Evolutionary conservation across 2,888 invertebrate genomes (phyloP), one percentile per base, ranked within the genome.

Genomic region (Synanthedon myopaeformis): DNA sequence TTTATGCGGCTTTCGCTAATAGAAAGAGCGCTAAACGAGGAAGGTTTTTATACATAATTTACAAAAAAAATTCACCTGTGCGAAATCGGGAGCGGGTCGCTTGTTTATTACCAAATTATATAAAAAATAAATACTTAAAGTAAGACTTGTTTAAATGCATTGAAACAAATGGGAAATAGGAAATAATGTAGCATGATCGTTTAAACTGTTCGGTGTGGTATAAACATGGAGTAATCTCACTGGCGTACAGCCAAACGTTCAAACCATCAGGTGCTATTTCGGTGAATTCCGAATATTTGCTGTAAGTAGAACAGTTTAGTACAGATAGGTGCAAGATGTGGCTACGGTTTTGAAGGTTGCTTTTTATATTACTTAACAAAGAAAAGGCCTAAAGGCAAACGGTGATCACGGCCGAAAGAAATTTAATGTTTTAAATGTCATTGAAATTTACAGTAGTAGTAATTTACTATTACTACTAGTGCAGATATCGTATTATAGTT

Each of bases 181-280:
- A 45, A 45, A 45, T 14, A 13, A 12, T 13, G 45, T 13, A 45
- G 45, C 45, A n/a, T 35, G 8, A 35, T 35, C 6, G 45, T 45
- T 45, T 45, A 45, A 45, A 45, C 45, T 45, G 45, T 45, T 45
- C 14, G 45, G 1, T 14, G 45, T n/a, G 45, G 45, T 14, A 45
- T 45, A 45, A 45, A 45, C 45, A 45, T 45, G 14, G 13, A 45
- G 45, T 45, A 45, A 45, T 45, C 45, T n/a, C 45, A 45, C 45
- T 45, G 45, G 45, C 45, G 49, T 12, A 48, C 51, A 53, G 78
- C 80, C 80, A 82, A 70, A 67, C 63, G 64, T 59, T 49, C 62
- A 65, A 67, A 67, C 63, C 65, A 62, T 70, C 67, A 59, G 71
- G 62, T 60, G 59, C 79, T 82, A 79, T 79, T 79, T 79, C 70